These are phyloP conservation scores for Gastrophryne carolinensis DNA, from an alignment of 2,797 vertebrate genomes.

Conservation along the genomic window DNA sequence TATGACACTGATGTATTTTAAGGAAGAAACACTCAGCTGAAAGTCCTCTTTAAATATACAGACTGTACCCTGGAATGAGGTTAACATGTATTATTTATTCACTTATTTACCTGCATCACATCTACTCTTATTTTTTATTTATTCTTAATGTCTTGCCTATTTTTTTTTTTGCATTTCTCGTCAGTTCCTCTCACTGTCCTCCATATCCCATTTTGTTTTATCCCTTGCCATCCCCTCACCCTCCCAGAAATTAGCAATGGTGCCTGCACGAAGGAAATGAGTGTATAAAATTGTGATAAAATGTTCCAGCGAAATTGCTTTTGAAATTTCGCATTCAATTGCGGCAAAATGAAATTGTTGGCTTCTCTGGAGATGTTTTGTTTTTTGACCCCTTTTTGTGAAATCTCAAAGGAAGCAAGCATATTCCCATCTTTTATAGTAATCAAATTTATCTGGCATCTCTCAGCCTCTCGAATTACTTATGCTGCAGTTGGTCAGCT, in stretches of 20 bases:
- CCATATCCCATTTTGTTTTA: constrained; percentile 47
- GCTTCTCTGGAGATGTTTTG: constrained; percentile 72
- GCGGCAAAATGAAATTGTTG: constrained; percentile 73
- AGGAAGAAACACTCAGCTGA: too few species aligned
- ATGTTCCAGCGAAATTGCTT: constrained; percentile 65
- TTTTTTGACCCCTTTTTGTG: constrained; percentile 80
- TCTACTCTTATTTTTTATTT: neutral
- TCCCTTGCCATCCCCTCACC: constrained; percentile 41
- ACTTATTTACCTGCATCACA: neutral
- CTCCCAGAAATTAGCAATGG: constrained; percentile 66
- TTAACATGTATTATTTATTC: constrained; percentile 18
- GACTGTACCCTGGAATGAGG: too few species aligned
- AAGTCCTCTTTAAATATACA: too few species aligned
- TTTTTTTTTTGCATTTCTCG: neutral
- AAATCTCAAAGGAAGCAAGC: constrained; percentile 81
- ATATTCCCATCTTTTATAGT: constrained; percentile 90
- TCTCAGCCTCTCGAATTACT: constrained; percentile 79
- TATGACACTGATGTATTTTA: too few species aligned
- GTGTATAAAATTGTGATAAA: constrained; percentile 70
- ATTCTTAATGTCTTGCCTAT: constrained; percentile 18
- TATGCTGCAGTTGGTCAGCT: constrained; percentile 78
- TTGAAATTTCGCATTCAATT: constrained; percentile 72
- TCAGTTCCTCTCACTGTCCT: neutral
- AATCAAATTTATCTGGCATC: constrained; percentile 88
- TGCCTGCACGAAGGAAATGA: constrained; percentile 66